A percentile compares a stretch with the other conserved stretches of the same genome.
These are phyloP conservation scores for Dilophus febrilis DNA, from an alignment of 2,888 invertebrate genomes.

Conservation along the genomic window DNA sequence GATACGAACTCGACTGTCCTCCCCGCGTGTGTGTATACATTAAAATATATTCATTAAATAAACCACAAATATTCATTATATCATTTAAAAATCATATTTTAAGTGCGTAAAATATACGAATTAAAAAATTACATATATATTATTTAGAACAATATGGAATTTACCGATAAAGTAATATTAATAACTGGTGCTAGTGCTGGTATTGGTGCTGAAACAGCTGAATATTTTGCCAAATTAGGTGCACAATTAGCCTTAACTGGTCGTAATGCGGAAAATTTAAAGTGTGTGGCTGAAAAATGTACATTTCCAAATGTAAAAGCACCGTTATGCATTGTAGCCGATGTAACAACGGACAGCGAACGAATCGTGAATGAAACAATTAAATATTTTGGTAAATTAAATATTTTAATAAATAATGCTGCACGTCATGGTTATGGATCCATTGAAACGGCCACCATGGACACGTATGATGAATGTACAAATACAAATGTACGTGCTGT, in stretches of 20 bases:
- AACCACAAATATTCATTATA: no score
- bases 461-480: conserved; percentile 79
- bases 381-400: conserved; percentile 55
- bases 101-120: no score
- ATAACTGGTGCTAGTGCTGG: conserved; percentile 60
- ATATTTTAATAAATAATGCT: conserved; percentile 84
- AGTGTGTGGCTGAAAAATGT: conserved; percentile 41
- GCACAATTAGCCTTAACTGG: conserved; percentile 45
- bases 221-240: conserved; percentile 45
- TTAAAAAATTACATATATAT: no score
- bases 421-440: conserved; percentile 66
- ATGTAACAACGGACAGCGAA: conserved; percentile 1
- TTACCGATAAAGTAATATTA: conserved; percentile 37
- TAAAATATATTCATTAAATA: no score
- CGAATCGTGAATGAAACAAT: conserved; percentile 51
- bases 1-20: no score
- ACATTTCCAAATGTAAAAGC: conserved; percentile 15
- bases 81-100: no score
- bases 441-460: conserved; percentile 70
- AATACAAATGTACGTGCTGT: conserved; percentile 74
- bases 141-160: no score
- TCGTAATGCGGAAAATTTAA: conserved; percentile 50
- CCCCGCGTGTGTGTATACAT: no score
- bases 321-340: not conserved
- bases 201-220: conserved; percentile 52